These are phyloP conservation scores for Zonitis immaculata DNA, from an alignment of 2,888 invertebrate genomes.

Conservation along the genomic window DNA sequence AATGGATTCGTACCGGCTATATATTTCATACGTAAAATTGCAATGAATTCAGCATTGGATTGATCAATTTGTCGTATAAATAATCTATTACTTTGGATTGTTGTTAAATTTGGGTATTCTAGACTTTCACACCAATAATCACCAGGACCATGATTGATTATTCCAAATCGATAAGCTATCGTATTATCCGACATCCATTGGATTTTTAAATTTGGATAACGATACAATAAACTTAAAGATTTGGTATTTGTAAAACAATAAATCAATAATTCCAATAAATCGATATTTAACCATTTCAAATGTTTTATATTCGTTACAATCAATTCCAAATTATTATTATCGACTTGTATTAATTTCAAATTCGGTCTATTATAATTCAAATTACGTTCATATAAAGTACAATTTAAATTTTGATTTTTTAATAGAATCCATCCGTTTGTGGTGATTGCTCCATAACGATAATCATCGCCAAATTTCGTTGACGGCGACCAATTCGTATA, in stretches of 20 bases:
- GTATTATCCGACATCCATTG: background rate
- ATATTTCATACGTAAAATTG: slow-evolving; percentile 21
- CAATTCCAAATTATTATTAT: background rate
- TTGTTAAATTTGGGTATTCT: slow-evolving; percentile 24
- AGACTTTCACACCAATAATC: slow-evolving; percentile 37
- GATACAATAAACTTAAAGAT: background rate
- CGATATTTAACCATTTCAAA: background rate
- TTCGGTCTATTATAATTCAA: slow-evolving; percentile 17
- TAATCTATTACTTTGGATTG: slow-evolving; percentile 20
- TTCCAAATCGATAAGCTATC: slow-evolving; percentile 14
- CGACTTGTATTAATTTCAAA: background rate
- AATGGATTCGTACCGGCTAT: slow-evolving; percentile 24
- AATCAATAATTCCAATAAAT: slow-evolving; percentile 20
- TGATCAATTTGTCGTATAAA: slow-evolving; percentile 16
- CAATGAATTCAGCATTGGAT: slow-evolving; percentile 27
- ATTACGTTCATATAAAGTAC: slow-evolving; percentile 13
- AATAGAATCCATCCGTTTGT: slow-evolving; percentile 8
- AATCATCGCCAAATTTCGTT: slow-evolving; percentile 2
- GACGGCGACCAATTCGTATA: slow-evolving; percentile 10
- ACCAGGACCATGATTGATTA: slow-evolving; percentile 26
- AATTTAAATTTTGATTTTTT: background rate
- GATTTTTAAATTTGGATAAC: background rate
- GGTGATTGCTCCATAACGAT: slow-evolving; percentile 4
- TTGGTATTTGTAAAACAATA: slow-evolving; percentile 33
- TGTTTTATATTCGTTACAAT: background rate